Conservation (phyloP, 2,888 invertebrate species). For the Drosophila niveifrons region DNA sequence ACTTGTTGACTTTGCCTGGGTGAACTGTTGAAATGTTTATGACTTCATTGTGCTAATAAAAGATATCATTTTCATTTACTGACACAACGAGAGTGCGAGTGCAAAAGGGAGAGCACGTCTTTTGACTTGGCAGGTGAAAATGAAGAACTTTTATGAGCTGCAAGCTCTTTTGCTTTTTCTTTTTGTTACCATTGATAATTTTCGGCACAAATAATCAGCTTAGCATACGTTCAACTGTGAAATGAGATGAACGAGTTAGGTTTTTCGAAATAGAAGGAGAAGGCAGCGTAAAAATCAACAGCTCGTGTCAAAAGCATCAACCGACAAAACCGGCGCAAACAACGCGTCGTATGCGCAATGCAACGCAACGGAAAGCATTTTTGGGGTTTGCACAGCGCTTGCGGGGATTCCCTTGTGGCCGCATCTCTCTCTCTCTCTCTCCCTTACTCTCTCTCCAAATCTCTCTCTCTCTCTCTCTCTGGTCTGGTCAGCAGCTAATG, state of each 20-base stretch:
- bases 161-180: not conserved
- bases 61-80: slow-evolving; percentile 65
- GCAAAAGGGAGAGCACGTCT: slow-evolving; percentile 31
- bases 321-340: slow-evolving; percentile 53
- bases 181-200: not conserved
- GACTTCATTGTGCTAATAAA: slow-evolving; percentile 80
- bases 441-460: slow-evolving; percentile 4
- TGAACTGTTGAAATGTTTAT: slow-evolving; percentile 78
- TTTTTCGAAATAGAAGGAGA: not conserved
- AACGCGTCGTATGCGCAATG: slow-evolving; percentile 54
- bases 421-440: not conserved
- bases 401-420: slow-evolving; percentile 5
- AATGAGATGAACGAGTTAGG: slow-evolving; percentile 3
- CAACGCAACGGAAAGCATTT: slow-evolving; percentile 51
- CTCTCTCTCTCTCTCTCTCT: slow-evolving; percentile 8
- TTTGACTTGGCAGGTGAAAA: slow-evolving; percentile 44
- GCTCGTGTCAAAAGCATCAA: slow-evolving; percentile 76
- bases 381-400: slow-evolving; percentile 33
- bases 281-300: slow-evolving; percentile 51
- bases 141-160: slow-evolving; percentile 32
- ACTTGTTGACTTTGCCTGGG: slow-evolving; percentile 76
- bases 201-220: slow-evolving; percentile 58
- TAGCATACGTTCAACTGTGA: slow-evolving; percentile 62
- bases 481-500: slow-evolving; percentile 67
- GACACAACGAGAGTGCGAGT: not conserved